Base-by-base conservation (phyloP, 1,140 invertebrate species). In the Scaptomyza montana region DNA sequence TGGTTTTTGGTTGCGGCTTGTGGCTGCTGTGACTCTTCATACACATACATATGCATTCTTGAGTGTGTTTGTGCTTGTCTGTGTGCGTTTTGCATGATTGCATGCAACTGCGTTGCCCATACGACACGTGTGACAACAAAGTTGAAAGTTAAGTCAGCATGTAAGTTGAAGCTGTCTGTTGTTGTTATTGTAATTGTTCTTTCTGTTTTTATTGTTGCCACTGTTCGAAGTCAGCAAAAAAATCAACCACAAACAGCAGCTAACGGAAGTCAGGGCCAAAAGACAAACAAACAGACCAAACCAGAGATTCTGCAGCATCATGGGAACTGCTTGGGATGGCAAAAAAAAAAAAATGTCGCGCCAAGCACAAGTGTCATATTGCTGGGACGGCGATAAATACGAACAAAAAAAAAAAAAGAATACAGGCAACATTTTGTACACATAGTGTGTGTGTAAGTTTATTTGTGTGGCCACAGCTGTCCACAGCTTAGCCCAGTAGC, bases 291-390 rank as follows among this genome's bases (percentile, higher is more conserved):
- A 87, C 79, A 87, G n/a, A 43, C 12, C 10, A 3, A 77, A 79
- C 78, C 73, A 89, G 64, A 81, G 65, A 89, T 89, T 84, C 79
- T 89, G 79, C 84, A 89, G 84, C 84, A 89, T 89, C 84, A 89
- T 89, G 85, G 85, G 85, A 89, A 89, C 71, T 89, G 84, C 73
- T 79, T 65, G 78, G 65, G 61, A 69, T 61, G 70, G 79, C 84
- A 80, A 84, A 84, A 86, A 41, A 77, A 62, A 39, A 81, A 65
- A 70, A 66, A 72, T 63, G 62, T 54, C 45, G 59, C 71, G 67
- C 64, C 77, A 77, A 86, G 78, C 82, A 81, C 72, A 89, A 87
- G 84, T 87, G 84, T 87, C 85, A 89, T 89, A 89, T 89, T 89
- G 85, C 84, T 53, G 63, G 43, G 63, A 68, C 70, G 77, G 70